These are phyloP conservation scores for Acanthosepion pharaonis DNA, from an alignment of 2,888 invertebrate genomes.

Conservation along the genomic window DNA sequence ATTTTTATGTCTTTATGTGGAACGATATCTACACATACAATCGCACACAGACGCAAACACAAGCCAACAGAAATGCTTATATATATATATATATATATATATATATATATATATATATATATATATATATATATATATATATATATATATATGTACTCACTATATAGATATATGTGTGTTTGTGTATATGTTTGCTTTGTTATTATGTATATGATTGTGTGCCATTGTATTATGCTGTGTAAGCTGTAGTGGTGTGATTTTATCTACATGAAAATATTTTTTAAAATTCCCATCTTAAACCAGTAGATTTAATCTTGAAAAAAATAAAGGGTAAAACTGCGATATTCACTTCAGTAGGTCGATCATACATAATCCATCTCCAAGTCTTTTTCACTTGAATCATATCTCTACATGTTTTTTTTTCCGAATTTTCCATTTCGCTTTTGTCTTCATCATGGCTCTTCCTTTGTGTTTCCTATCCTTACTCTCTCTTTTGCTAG, in stretches of 20 bases:
- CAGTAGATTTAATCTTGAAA: background rate
- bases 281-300: background rate
- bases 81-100: background rate
- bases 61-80: background rate
- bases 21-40: background rate
- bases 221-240: background rate
- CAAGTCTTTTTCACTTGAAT: slow-evolving; percentile 11
- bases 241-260: background rate
- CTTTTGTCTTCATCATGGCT: background rate
- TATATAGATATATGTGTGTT: background rate
- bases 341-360: slow-evolving; percentile 33
- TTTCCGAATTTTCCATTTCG: background rate
- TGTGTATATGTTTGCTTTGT: background rate
- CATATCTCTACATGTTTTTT: background rate
- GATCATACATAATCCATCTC: background rate
- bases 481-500: background rate
- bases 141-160: background rate
- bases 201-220: background rate
- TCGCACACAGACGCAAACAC: background rate
- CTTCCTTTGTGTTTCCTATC: background rate
- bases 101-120: background rate
- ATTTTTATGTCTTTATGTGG: background rate
- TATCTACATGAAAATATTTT: background rate
- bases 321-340: background rate
- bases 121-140: background rate